Evolutionary conservation across 2,797 vertebrate genomes (phyloP).

Genomic region (Rhabdomys pumilio): DNA sequence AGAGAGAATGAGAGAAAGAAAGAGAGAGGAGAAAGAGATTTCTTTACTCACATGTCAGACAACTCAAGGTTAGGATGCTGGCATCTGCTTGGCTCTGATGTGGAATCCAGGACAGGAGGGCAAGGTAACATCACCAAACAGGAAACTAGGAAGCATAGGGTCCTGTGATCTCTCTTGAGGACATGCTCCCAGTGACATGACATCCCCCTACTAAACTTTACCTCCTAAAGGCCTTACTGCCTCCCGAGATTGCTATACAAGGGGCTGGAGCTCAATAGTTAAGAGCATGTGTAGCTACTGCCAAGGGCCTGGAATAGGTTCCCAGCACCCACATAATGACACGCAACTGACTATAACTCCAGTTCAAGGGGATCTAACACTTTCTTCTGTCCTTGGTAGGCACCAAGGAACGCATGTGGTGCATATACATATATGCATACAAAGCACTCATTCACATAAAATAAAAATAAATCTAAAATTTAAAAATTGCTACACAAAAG

Average conservation of each 20-base stretch:
- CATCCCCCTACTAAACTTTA: neutral
- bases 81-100: neutral
- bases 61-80: no score
- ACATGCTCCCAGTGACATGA: neutral
- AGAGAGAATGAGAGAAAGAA: neutral
- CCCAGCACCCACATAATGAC: neutral
- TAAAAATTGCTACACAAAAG: neutral
- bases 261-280: neutral
- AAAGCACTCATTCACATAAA: neutral
- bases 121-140: neutral
- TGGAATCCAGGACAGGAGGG: no score
- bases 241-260: neutral
- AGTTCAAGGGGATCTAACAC: neutral
- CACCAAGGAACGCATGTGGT: neutral
- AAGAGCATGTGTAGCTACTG: neutral
- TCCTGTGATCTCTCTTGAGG: neutral
- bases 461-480: neutral
- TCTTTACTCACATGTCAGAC: neutral
- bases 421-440: no score
- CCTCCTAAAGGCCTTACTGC: neutral
- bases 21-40: no score
- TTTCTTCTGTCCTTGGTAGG: neutral
- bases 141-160: neutral
- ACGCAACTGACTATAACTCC: neutral
- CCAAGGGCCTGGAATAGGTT: neutral